phyloP scores from a whole-genome alignment of 30 jellyfish, hydroid and myxozoan species.

The Aurelia coerulea region DNA sequence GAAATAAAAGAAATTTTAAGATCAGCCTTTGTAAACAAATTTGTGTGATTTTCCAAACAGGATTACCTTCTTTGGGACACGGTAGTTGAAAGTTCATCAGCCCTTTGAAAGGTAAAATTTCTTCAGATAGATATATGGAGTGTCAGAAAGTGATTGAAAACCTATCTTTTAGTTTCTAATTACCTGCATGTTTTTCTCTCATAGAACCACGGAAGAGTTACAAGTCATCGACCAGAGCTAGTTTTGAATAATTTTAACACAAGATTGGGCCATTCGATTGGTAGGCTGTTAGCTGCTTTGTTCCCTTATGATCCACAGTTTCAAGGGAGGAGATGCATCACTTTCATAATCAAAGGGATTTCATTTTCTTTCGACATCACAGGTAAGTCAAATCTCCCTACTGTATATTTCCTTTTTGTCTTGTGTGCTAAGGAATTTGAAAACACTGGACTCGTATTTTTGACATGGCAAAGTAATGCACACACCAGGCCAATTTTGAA shows the following conservation, averaged over 20 bases:
- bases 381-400: constrained; percentile 46
- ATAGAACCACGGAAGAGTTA: constrained; percentile 80
- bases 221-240: constrained; percentile 88
- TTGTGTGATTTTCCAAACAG: too few species aligned
- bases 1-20: too few species aligned
- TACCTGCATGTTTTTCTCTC: not conserved
- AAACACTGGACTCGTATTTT: too few species aligned
- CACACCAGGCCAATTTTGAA: too few species aligned
- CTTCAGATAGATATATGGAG: too few species aligned
- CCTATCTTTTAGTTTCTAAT: too few species aligned
- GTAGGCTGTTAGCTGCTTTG: constrained; percentile 85
- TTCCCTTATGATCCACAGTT: constrained; percentile 93
- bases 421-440: not conserved
- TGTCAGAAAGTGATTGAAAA: too few species aligned
- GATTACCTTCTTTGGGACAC: too few species aligned
- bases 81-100: too few species aligned
- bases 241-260: constrained; percentile 90
- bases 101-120: too few species aligned
- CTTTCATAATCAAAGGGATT: constrained; percentile 96
- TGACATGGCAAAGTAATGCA: too few species aligned
- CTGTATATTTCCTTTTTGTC: not conserved
- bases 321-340: constrained; percentile 85
- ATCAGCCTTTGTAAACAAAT: too few species aligned
- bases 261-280: constrained; percentile 91
- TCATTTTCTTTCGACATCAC: constrained; percentile 93